Evolutionary conservation across 30 jellyfish, hydroid and myxozoan genomes (phyloP).

Genomic region (Cassiopea xamachana): DNA sequence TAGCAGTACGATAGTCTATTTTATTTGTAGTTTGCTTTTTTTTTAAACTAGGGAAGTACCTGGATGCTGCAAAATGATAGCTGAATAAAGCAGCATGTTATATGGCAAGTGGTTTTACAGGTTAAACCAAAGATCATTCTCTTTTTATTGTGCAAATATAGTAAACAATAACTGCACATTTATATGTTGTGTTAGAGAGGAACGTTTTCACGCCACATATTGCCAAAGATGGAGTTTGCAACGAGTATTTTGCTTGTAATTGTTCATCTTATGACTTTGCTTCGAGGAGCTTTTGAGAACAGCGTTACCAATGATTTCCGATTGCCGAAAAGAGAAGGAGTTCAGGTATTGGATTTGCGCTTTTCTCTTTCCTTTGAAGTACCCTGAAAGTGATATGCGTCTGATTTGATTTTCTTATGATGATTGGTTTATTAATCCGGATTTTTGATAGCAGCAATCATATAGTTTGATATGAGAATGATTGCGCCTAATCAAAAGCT

Average conservation of each 20-base stretch:
- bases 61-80: no score
- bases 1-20: no score
- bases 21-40: no score
- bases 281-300: neutral
- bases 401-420: no score
- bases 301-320: slow-evolving; percentile 13
- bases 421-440: no score
- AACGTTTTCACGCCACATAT: neutral
- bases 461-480: neutral
- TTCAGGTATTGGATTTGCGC: slow-evolving; percentile 24
- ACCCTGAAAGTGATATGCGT: no score
- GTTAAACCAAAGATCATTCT: slow-evolving; percentile 47
- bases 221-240: neutral
- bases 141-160: neutral
- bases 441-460: no score
- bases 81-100: neutral
- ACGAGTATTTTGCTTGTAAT: neutral
- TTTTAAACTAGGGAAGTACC: no score
- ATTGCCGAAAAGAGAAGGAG: slow-evolving; percentile 69
- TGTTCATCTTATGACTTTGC: neutral
- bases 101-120: slow-evolving; percentile 11
- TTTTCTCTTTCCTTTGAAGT: neutral
- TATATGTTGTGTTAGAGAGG: neutral
- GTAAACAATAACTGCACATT: neutral
- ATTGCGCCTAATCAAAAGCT: neutral